phyloP scores from a whole-genome alignment of 2,797 vertebrate species.

The Onychomys leucogaster region DNA sequence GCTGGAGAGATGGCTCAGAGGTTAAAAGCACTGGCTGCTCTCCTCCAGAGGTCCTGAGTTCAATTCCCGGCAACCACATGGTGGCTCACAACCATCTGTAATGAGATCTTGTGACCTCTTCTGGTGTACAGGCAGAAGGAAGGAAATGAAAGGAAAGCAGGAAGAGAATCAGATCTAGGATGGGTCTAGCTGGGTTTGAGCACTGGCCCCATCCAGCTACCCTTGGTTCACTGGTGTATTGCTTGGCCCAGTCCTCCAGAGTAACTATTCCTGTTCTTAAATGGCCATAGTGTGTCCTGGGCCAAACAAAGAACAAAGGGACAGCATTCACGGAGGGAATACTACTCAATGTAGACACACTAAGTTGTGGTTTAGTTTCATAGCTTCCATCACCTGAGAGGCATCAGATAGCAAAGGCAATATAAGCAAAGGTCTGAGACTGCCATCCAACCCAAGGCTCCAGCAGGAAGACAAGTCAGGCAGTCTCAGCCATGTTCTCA shows the following conservation, averaged over 20 bases:
- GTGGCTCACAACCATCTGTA: background rate
- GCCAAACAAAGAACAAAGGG: too few relatives aligned
- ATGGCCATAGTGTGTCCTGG: rapidly evolving
- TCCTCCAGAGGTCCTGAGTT: background rate
- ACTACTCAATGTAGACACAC: background rate
- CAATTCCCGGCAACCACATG: background rate
- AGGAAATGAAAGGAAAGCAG: background rate
- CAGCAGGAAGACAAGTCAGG: rapidly evolving
- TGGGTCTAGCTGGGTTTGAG: too few relatives aligned
- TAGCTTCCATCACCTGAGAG: background rate
- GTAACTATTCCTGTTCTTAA: background rate
- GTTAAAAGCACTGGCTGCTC: background rate
- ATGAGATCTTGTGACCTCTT: background rate
- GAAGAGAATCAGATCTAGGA: background rate
- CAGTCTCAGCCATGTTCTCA: background rate
- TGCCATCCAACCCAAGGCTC: background rate
- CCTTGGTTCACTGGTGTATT: rapidly evolving
- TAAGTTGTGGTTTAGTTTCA: rapidly evolving
- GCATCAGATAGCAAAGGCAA: rapidly evolving
- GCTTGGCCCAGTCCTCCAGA: background rate
- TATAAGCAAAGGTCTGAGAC: background rate
- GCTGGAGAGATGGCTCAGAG: background rate
- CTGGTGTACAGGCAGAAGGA: background rate
- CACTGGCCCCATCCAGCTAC: rapidly evolving
- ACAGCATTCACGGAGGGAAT: rapidly evolving